Evolutionary conservation across 2,113 vertebrate genomes (phyloP).

Genomic region (Pangasianodon hypophthalmus): DNA sequence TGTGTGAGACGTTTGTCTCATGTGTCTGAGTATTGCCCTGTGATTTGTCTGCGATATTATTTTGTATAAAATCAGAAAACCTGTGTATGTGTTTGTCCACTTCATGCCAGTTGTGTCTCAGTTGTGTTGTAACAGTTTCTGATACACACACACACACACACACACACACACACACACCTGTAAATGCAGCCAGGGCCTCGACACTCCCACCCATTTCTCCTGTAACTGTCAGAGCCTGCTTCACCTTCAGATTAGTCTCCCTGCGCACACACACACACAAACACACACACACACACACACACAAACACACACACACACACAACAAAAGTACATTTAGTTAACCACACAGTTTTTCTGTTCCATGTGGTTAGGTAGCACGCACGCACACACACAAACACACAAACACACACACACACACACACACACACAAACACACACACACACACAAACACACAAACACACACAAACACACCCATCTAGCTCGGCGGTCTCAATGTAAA

Average conservation of each 20-base stretch:
- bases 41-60: not conserved
- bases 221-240: slow-evolving; percentile 85
- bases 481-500: slow-evolving; percentile 92
- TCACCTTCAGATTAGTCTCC: slow-evolving; percentile 97
- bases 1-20: too few species aligned
- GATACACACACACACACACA: slow-evolving; percentile 5
- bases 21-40: not conserved
- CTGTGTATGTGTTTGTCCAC: not conserved
- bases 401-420: slow-evolving; percentile 2
- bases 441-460: not conserved
- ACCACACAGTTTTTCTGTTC: not conserved
- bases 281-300: slow-evolving; percentile 12
- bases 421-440: slow-evolving; percentile 1
- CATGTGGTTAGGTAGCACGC: not conserved
- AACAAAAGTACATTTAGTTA: not conserved
- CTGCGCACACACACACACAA: slow-evolving; percentile 67
- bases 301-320: not conserved
- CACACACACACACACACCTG: slow-evolving; percentile 72
- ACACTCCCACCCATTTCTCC: slow-evolving; percentile 84
- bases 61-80: not conserved
- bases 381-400: not conserved
- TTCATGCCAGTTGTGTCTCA: not conserved
- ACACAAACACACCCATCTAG: slow-evolving; percentile 85
- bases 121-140: not conserved
- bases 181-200: slow-evolving; percentile 82